Evolutionary conservation across 2,113 vertebrate species (phyloP).

Genomic region (Athene cunicularia): DNA sequence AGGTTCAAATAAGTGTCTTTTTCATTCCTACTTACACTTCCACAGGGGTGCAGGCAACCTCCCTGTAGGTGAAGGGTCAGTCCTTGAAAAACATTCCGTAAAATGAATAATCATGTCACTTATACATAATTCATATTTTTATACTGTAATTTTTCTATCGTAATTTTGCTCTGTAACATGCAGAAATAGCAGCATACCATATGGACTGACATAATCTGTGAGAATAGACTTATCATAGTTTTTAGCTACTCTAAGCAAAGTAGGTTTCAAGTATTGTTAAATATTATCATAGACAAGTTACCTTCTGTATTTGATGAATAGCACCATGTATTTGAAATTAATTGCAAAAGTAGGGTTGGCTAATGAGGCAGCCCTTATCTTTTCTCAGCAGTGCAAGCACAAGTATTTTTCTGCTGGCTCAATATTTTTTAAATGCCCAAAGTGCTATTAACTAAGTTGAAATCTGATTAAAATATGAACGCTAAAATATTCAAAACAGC

Average conservation of each 20-base stretch:
- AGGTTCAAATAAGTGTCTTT: background rate
- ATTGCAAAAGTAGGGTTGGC: conserved; percentile 78
- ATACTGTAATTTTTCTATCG: background rate
- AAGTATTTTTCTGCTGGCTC: conserved; percentile 77
- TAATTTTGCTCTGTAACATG: background rate
- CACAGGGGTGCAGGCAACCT: conserved; percentile 4
- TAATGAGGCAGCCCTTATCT: conserved; percentile 81
- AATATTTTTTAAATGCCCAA: conserved; percentile 73
- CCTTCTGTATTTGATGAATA: conserved; percentile 78
- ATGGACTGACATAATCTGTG: background rate
- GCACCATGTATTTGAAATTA: conserved; percentile 78
- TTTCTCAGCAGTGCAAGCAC: conserved; percentile 72
- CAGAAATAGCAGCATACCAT: background rate
- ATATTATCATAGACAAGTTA: conserved; percentile 77
- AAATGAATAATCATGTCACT: background rate
- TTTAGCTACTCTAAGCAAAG: conserved; percentile 51
- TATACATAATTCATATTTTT: conserved; percentile 30
- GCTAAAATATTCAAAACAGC: background rate
- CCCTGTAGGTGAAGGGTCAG: background rate
- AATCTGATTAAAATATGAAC: conserved; percentile 68
- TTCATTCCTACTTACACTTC: background rate
- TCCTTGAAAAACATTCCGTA: conserved; percentile 17
- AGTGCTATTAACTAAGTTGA: conserved; percentile 72
- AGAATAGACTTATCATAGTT: conserved; percentile 54
- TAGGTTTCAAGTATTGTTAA: conserved; percentile 68